Conservation (phyloP, 23 tunicate species). For the Trididemnum clinides region DNA sequence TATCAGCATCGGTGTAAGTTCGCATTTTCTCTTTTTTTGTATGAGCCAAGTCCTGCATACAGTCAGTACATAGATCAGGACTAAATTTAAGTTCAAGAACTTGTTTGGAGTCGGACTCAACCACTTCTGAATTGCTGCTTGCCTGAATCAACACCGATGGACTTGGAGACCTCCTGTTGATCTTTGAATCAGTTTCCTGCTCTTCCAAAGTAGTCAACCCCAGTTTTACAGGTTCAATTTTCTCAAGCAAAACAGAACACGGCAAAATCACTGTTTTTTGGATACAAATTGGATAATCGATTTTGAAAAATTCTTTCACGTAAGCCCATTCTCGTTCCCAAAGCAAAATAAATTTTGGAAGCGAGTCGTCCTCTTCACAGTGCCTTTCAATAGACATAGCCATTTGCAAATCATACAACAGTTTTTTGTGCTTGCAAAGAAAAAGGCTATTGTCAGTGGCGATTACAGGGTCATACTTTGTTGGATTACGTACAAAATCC, state of each 20-base stretch:
- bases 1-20: constrained; percentile 39
- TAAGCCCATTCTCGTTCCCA: constrained; percentile 73
- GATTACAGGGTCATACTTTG: constrained; percentile 37
- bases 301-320: constrained; percentile 33
- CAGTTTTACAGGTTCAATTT: constrained; percentile 2
- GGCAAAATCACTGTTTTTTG: background rate
- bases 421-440: constrained; percentile 60
- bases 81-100: background rate
- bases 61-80: constrained; percentile 64
- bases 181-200: background rate
- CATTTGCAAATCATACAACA: constrained; percentile 55
- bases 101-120: background rate
- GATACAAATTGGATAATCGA: constrained; percentile 47
- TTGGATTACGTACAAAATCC: constrained; percentile 56
- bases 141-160: background rate
- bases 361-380: background rate
- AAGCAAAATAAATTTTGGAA: constrained; percentile 27
- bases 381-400: background rate
- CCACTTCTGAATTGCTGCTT: background rate
- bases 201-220: no score
- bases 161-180: background rate
- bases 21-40: constrained; percentile 33
- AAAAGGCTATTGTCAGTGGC: constrained; percentile 37
- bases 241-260: constrained; percentile 30
- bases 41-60: constrained; percentile 40